A percentile compares a stretch with the other conserved stretches of the same genome.
These are phyloP conservation scores for Tricholauxania praeusta DNA, from an alignment of 2,888 invertebrate species.

Conservation along the genomic window DNA sequence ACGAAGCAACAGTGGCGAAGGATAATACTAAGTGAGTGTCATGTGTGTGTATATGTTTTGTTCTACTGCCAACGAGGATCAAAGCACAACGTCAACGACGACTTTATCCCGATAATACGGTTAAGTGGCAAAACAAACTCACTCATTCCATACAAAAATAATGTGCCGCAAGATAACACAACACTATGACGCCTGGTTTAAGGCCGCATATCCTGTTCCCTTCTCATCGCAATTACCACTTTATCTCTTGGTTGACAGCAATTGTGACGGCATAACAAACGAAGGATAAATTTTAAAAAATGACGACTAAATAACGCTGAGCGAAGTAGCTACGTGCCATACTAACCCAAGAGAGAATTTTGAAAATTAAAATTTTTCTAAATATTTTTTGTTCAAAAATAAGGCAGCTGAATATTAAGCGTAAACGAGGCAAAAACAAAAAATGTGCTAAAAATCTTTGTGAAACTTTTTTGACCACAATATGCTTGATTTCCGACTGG, in stretches of 20 bases:
- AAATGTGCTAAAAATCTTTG: too few relatives aligned
- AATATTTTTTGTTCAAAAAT: too few relatives aligned
- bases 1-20: conserved; percentile 46
- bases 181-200: not conserved
- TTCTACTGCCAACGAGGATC: not conserved
- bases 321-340: not conserved
- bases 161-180: too few relatives aligned
- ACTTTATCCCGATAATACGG: conserved; percentile 14
- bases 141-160: not conserved
- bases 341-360: too few relatives aligned
- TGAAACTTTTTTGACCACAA: too few relatives aligned
- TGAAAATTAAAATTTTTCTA: too few relatives aligned
- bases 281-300: conserved; percentile 8
- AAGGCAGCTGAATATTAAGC: too few relatives aligned
- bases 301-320: not conserved
- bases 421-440: too few relatives aligned
- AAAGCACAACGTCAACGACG: conserved; percentile 6
- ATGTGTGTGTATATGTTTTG: not conserved
- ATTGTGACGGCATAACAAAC: not conserved
- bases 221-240: not conserved
- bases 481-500: too few relatives aligned
- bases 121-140: conserved; percentile 14
- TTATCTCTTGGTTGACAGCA: not conserved
- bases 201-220: not conserved
- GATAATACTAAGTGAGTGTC: conserved; percentile 13